These are phyloP conservation scores for Acanthis flammea DNA, from an alignment of 2,797 vertebrate genomes.

Conservation along the genomic window DNA sequence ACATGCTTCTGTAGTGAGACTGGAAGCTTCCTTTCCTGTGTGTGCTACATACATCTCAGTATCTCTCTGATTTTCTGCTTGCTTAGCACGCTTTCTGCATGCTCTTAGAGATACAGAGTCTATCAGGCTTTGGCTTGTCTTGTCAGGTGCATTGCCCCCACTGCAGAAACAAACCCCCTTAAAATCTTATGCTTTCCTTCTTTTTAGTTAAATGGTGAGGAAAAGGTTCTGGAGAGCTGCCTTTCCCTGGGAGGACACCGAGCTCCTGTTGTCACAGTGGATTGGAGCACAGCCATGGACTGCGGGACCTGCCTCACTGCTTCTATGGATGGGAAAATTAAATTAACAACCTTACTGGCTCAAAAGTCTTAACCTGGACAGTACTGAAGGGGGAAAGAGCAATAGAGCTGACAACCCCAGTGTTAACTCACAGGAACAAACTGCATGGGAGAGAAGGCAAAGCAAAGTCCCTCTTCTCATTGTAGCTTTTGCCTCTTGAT, in stretches of 20 bases:
- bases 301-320: conserved; percentile 95
- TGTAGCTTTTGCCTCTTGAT: conserved; percentile 35
- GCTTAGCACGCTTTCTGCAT: not conserved
- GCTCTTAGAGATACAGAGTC: not conserved
- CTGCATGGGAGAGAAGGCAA: not conserved
- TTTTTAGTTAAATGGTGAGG: conserved; percentile 84
- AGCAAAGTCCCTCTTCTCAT: not conserved
- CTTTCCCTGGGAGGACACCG: conserved; percentile 91
- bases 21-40: not conserved
- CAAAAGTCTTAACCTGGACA: conserved; percentile 81
- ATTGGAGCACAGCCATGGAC: conserved; percentile 95
- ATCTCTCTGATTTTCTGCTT: not conserved
- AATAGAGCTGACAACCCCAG: not conserved
- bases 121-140: not conserved
- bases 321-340: conserved; percentile 97
- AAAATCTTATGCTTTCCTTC: not conserved
- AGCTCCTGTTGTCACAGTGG: conserved; percentile 94
- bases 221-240: conserved; percentile 85
- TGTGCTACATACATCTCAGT: not conserved
- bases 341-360: conserved; percentile 92
- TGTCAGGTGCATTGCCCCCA: not conserved
- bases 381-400: not conserved
- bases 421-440: conserved; percentile 24
- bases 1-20: not conserved
- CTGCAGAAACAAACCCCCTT: not conserved